Evolutionary conservation across 2,113 vertebrate genomes (phyloP).

Genomic region (Microcebus jonahi): DNA sequence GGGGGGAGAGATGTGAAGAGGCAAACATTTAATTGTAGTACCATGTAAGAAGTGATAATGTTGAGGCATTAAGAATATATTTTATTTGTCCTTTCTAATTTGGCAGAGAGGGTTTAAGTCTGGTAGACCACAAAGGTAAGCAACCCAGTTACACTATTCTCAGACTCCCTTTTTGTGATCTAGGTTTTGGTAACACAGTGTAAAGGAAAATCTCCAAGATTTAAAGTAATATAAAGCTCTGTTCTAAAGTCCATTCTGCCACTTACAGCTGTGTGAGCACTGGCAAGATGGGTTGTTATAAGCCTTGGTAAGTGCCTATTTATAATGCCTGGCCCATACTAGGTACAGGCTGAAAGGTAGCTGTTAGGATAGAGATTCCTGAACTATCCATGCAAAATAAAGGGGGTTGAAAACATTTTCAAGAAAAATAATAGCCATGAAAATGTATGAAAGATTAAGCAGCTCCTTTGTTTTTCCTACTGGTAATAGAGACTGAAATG

Average conservation of each 20-base stretch:
- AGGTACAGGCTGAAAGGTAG: conserved; percentile 16
- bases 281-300: background rate
- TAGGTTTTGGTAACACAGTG: conserved; percentile 21
- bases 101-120: background rate
- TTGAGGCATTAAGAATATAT: background rate
- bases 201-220: conserved; percentile 10
- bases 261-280: background rate
- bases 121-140: background rate
- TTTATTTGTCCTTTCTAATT: conserved; percentile 49
- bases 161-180: background rate
- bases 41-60: background rate
- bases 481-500: conserved; percentile 36
- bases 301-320: conserved; percentile 1
- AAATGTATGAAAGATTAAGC: conserved; percentile 37
- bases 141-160: background rate
- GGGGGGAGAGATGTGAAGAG: background rate
- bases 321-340: background rate
- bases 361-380: conserved; percentile 44
- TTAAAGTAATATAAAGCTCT: conserved; percentile 47
- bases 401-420: conserved; percentile 38
- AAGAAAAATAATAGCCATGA: conserved; percentile 41
- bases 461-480: background rate
- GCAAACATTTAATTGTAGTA: conserved; percentile 34
- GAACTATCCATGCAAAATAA: conserved; percentile 41
- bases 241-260: conserved; percentile 40